Base-by-base conservation (phyloP, 1,140 invertebrate genomes). In the Plutomurus gul region DNA sequence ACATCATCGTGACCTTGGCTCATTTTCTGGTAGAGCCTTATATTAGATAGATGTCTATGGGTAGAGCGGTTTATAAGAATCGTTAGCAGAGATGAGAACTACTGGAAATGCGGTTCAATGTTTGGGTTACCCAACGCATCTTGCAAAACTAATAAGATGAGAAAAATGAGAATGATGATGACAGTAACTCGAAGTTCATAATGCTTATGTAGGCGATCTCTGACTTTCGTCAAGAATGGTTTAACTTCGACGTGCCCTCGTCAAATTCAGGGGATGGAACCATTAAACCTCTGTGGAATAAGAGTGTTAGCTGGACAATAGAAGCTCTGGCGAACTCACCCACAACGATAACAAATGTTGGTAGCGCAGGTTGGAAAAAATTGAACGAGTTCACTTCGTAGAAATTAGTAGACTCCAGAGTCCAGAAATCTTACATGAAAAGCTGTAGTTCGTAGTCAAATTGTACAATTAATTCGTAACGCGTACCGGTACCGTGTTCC, bases 211-310 rank as follows among this genome's bases (percentile, higher is more conserved):
- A 83, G 82, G n/a, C 78, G 3, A 47, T 82, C 1, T 46, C 75
- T 20, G 72, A 80, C 18, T 83, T 83, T 47, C 77, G 77, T 8
- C 65, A 80, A 20, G 78, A 83, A 47, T 83, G 80, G 80, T 39
- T 83, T 11, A 70, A 70, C 37, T 77, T 80, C 47, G 80, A 82
- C 37, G n/a, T 71, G 11, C 49, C 65, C 7, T 70, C 30, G 6
- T 13, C 43, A 18, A 13, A 11, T 18, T 75, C 33, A 18, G 40
- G 27, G 20, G 78, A 81, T 37, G 80, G 82, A 13, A 18, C 80
- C 1, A 18, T 83, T 18, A 82, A 80, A 46, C 75, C 82, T n/a
- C 20, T 51, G 11, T 83, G 82, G 82, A 83, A 83, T 33, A 81
- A 78, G 49, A 43, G 51, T 4, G 56, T 80, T 5, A 43, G 46